Evolutionary conservation across 2,113 vertebrate species (phyloP), one percentile per base, ranked within the genome.

Genomic region (Hydropotes inermis): DNA sequence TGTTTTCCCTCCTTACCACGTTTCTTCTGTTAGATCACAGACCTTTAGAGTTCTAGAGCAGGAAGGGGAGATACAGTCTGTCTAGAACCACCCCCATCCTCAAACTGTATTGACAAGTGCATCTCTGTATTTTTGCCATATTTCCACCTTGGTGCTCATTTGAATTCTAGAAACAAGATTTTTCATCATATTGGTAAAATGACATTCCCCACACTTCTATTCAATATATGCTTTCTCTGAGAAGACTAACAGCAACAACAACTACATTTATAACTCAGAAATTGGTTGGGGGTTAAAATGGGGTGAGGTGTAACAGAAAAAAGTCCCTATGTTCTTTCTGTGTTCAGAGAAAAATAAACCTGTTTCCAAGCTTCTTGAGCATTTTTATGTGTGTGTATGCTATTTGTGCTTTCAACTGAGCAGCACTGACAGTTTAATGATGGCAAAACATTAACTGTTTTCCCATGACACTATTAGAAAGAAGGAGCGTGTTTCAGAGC

Each of bases 261-360:
- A 39, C 28, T 79, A 82, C 94, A n/a, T 81, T 79, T 88, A 52
- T 50, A 79, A 55, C 16, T 13, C 28, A 64, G 83, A 86, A 93
- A 94, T 95, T 84, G 27, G 33, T 57, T 95, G 78, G 23, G 76
- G 84, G 57, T 45, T 86, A 89, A 96, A 95, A 88, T 3, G 67
- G 61, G 50, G 25, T 84, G 52, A 87, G 57, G 25, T 50, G 3
- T 79, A 36, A 82, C 70, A 87, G 74, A 96, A 98, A 61, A 21
- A 87, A 91, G 6, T 91, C 28, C 83, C 43, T 6, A 1, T 79
- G 39, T 93, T 94, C 60, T 89, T 90, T 23, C 43, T 28, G 33
- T 74, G 89, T 67, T 67, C 82, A 91, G 91, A 89, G 78, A 87
- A 91, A 97, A 96, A 88, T 14, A 96, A 89, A 55, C 70, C 54